Percentiles rank a stretch among this genome's conserved stretches.
Evolutionary conservation across 1,140 invertebrate genomes (phyloP).

Genomic region (Saxidomus purpurata): DNA sequence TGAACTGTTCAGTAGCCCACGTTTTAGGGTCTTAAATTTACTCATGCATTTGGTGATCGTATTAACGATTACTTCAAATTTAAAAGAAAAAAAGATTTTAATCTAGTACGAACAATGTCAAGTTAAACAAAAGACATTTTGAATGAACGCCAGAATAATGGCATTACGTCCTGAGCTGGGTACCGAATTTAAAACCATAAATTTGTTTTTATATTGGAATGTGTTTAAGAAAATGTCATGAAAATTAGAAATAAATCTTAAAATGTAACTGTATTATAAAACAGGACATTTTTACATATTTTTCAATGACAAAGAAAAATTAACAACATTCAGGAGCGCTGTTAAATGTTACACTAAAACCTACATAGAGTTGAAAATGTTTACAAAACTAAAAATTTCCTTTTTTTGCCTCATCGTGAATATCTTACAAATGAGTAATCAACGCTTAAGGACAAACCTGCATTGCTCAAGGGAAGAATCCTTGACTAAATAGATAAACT

Average conservation of each 20-base stretch:
- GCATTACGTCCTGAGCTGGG: background rate
- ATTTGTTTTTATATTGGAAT: too few species aligned
- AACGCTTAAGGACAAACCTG: background rate
- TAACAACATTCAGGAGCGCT: too few species aligned
- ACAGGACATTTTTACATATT: too few species aligned
- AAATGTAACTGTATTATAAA: too few species aligned
- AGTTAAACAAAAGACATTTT: constrained; percentile 3
- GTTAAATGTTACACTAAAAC: too few species aligned
- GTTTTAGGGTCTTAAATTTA: background rate
- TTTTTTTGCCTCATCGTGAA: background rate
- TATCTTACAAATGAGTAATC: constrained; percentile 21
- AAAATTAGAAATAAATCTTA: too few species aligned
- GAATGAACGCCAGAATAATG: constrained; percentile 1
- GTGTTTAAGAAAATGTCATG: too few species aligned
- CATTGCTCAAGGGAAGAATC: background rate
- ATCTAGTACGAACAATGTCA: constrained; percentile 31
- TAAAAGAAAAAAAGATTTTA: constrained; percentile 30
- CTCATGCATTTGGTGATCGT: background rate
- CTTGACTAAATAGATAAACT: constrained; percentile 3
- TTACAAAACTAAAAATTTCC: background rate
- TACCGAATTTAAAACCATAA: too few species aligned
- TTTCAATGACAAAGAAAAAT: too few species aligned
- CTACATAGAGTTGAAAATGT: too few species aligned
- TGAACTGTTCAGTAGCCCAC: background rate
- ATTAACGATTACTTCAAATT: background rate